phyloP scores from a whole-genome alignment of 2,888 invertebrate species.

The Alsophila aescularia region DNA sequence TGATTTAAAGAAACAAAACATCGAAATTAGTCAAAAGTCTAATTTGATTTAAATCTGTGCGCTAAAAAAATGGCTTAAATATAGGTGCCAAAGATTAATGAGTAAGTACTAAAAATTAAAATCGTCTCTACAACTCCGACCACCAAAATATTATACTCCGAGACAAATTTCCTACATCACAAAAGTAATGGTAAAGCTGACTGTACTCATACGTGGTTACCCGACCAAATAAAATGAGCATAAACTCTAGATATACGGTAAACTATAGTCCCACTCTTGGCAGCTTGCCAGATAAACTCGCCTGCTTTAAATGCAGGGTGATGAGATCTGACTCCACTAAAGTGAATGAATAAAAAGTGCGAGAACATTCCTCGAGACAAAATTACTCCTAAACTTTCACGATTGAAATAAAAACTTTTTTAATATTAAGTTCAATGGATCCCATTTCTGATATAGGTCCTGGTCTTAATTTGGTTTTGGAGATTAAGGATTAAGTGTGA shows the following conservation, averaged over 20 bases:
- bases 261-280: slow-evolving; percentile 1
- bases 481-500: slow-evolving; percentile 15
- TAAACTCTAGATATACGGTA: slow-evolving; percentile 11
- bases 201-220: slow-evolving; percentile 10
- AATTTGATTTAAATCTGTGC: too few relatives aligned
- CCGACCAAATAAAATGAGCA: slow-evolving; percentile 17
- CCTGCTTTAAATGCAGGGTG: slow-evolving; percentile 23
- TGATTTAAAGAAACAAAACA: too few relatives aligned
- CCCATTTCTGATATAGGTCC: slow-evolving; percentile 33
- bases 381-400: slow-evolving; percentile 48
- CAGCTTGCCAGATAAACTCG: slow-evolving; percentile 14
- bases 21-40: too few relatives aligned
- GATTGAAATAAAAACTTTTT: slow-evolving; percentile 54
- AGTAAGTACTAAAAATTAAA: too few relatives aligned
- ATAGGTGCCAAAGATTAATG: too few relatives aligned
- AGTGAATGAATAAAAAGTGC: slow-evolving; percentile 39
- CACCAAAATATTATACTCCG: slow-evolving; percentile 15
- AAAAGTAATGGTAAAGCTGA: neutral
- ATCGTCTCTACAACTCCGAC: too few relatives aligned
- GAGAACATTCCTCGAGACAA: slow-evolving; percentile 44
- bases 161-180: neutral
- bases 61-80: too few relatives aligned
- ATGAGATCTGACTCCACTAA: slow-evolving; percentile 26
- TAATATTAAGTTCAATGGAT: slow-evolving; percentile 54
- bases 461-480: slow-evolving; percentile 29